A percentile compares a stretch with the other conserved stretches of the same genome.
phyloP scores from a whole-genome alignment of 2,888 invertebrate genomes.

The Rhagonycha fulva region DNA sequence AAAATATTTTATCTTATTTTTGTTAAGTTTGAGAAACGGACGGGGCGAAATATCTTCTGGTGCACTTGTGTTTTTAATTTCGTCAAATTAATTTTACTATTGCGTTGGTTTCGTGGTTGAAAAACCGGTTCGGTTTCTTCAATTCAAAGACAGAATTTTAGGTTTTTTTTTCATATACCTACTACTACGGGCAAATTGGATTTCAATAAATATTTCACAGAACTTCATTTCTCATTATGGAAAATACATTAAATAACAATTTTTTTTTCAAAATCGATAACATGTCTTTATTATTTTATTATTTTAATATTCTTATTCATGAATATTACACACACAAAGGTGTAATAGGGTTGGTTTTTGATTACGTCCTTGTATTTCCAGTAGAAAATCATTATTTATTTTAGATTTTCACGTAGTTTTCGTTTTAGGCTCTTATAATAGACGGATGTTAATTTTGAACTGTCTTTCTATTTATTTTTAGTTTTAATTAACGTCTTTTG shows the following conservation, averaged over 20 bases:
- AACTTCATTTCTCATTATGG: not conserved
- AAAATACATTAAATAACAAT: not conserved
- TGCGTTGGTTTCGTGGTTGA: not conserved
- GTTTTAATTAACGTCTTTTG: not conserved
- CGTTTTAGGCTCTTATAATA: not conserved
- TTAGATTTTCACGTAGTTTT: not conserved
- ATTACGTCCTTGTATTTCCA: not conserved
- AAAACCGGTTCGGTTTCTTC: not conserved
- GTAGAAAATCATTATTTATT: not conserved
- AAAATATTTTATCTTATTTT: not conserved
- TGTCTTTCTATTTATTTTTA: not conserved
- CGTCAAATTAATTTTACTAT: not conserved
- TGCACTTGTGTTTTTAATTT: not conserved
- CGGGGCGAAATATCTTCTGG: not conserved
- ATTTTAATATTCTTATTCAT: not conserved
- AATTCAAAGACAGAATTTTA: not conserved
- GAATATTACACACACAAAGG: not conserved
- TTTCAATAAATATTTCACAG: not conserved
- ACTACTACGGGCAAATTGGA: not conserved
- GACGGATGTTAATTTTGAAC: not conserved
- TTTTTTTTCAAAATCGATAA: not conserved
- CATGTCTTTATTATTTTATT: not conserved
- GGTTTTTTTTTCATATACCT: not conserved
- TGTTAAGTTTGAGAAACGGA: not conserved
- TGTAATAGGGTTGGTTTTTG: not conserved